Percentiles rank a stretch among this genome's conserved stretches.
Evolutionary conservation across 2,888 invertebrate species (phyloP).

Genomic region (Zhuqinia jingwanae): DNA sequence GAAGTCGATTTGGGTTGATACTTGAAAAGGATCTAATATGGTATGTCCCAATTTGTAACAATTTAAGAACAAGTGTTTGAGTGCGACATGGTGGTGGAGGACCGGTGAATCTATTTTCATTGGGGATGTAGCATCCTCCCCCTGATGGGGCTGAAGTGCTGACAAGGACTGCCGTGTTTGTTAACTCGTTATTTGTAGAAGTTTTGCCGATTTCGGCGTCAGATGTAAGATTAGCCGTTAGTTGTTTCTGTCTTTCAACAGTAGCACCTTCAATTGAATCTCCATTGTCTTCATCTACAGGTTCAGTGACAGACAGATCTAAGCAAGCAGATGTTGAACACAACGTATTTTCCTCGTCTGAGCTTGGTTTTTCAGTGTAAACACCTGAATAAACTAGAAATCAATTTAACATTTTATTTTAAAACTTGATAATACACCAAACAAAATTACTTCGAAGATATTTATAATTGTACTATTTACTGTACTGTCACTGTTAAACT

Average conservation of each 20-base stretch:
- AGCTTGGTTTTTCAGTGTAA: neutral
- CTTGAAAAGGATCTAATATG: slow-evolving; percentile 74
- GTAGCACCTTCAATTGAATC: neutral
- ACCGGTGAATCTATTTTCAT: slow-evolving; percentile 24
- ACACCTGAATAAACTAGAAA: neutral
- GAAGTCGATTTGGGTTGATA: slow-evolving; percentile 74
- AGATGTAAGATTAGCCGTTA: neutral
- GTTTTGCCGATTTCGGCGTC: neutral
- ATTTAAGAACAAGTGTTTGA: slow-evolving; percentile 71
- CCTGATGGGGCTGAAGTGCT: neutral
- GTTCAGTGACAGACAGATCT: neutral
- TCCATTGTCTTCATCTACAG: neutral
- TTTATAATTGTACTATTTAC: too few species aligned
- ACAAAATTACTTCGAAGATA: too few species aligned
- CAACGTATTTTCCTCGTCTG: neutral
- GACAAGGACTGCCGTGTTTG: neutral
- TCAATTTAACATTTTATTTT: neutral
- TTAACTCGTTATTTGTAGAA: neutral
- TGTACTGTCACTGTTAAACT: too few species aligned
- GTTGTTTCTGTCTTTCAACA: neutral
- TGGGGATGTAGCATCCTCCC: neutral
- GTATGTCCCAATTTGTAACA: slow-evolving; percentile 75
- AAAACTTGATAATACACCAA: neutral
- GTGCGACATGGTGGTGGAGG: slow-evolving; percentile 74
- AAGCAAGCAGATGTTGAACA: neutral